Conservation (phyloP, 2,113 vertebrate species). For the Dasyornis broadbenti region DNA sequence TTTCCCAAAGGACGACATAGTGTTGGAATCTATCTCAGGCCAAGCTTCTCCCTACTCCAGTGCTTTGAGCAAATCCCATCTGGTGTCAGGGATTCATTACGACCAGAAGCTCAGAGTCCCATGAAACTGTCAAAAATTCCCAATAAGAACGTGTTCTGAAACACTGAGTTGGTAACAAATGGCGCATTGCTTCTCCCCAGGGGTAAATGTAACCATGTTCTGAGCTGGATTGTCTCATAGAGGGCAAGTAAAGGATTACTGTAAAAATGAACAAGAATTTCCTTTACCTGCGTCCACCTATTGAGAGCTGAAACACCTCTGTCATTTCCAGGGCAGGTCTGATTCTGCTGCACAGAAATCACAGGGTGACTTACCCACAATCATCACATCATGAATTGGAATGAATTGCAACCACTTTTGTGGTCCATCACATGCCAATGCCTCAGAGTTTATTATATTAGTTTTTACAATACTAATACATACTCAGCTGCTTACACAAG, state of each 20-base stretch:
- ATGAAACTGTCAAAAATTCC: neutral
- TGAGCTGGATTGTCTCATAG: neutral
- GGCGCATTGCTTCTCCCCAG: neutral
- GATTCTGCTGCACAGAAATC: neutral
- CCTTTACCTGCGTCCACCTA: neutral
- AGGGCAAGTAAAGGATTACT: neutral
- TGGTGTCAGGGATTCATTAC: neutral
- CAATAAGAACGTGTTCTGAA: fast-evolving
- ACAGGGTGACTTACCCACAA: neutral
- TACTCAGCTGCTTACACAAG: neutral
- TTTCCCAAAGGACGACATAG: no score
- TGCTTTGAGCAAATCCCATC: neutral
- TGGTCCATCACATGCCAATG: neutral
- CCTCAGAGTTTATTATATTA: fast-evolving
- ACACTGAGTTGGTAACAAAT: neutral
- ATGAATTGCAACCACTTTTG: neutral
- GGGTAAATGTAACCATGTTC: neutral
- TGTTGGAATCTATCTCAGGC: neutral
- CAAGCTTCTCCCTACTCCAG: neutral
- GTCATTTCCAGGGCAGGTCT: neutral
- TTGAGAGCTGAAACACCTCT: neutral
- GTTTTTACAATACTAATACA: fast-evolving
- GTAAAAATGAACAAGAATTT: neutral
- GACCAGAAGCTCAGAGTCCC: neutral
- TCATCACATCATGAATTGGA: neutral